phyloP scores from a whole-genome alignment of 2,113 vertebrate genomes.

The Lagopus muta region DNA sequence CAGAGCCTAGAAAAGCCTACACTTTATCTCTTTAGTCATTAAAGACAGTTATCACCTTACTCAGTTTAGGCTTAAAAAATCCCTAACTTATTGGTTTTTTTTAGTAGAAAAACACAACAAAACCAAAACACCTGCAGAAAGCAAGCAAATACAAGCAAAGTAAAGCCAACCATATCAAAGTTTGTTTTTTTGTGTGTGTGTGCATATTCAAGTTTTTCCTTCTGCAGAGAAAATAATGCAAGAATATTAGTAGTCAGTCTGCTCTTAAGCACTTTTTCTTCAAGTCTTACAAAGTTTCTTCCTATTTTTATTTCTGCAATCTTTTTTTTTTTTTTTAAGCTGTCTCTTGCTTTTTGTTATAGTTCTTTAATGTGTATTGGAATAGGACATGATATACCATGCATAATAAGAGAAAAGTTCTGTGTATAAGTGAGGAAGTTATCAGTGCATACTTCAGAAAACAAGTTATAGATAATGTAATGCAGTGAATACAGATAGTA shows the following conservation, averaged over 20 bases:
- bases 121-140: not conserved
- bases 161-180: not conserved
- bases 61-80: not conserved
- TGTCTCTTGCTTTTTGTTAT: not conserved
- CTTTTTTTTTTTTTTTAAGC: not conserved
- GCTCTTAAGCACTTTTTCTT: not conserved
- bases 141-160: not conserved
- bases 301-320: not conserved
- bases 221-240: not conserved
- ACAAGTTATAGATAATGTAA: not conserved
- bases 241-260: not conserved
- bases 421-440: not conserved
- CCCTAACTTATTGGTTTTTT: not conserved
- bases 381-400: not conserved
- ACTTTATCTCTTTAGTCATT: constrained; percentile 30
- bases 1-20: not conserved
- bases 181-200: not conserved
- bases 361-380: not conserved
- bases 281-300: not conserved
- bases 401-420: not conserved
- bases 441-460: not conserved
- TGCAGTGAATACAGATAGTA: not conserved
- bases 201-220: not conserved
- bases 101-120: not conserved
- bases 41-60: constrained; percentile 22